phyloP scores from a whole-genome alignment of 2,797 vertebrate genomes.

The Gouania willdenowi region DNA sequence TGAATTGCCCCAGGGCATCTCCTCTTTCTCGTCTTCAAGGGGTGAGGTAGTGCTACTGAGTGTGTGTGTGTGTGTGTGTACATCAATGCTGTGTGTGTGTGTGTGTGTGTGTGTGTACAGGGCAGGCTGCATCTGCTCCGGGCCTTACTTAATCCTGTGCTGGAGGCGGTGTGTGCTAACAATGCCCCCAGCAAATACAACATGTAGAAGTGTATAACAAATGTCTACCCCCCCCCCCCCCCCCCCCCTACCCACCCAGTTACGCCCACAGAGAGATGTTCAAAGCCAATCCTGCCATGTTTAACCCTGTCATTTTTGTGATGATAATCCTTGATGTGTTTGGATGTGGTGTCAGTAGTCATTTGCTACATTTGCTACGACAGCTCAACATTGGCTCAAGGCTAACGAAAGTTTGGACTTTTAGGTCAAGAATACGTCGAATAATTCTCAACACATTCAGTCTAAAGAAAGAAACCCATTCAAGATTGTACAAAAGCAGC shows the following conservation, averaged over 20 bases:
- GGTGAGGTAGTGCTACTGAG: slow-evolving; percentile 57
- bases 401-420: slow-evolving; percentile 2
- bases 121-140: slow-evolving; percentile 83
- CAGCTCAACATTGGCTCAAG: slow-evolving; percentile 53
- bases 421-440: slow-evolving; percentile 9
- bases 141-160: slow-evolving; percentile 83
- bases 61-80: slow-evolving; percentile 42
- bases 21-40: slow-evolving; percentile 64
- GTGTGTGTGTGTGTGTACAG: slow-evolving; percentile 23
- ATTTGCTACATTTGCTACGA: slow-evolving; percentile 59
- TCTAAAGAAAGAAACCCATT: not conserved
- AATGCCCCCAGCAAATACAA: slow-evolving; percentile 91
- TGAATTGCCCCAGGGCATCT: slow-evolving; percentile 77
- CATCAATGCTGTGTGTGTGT: slow-evolving; percentile 40
- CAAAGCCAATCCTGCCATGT: slow-evolving; percentile 67
- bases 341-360: slow-evolving; percentile 60
- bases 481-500: too few relatives aligned
- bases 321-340: slow-evolving; percentile 81
- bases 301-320: slow-evolving; percentile 76
- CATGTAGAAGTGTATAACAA: slow-evolving; percentile 74
- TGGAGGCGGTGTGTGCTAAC: slow-evolving; percentile 85
- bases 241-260: slow-evolving; percentile 51
- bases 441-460: slow-evolving; percentile 3
- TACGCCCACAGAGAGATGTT: slow-evolving; percentile 56
- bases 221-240: slow-evolving; percentile 56